Evolutionary conservation across 2,797 vertebrate species (phyloP), one percentile per base, ranked within the genome.

Genomic region (Aldrovandia affinis): DNA sequence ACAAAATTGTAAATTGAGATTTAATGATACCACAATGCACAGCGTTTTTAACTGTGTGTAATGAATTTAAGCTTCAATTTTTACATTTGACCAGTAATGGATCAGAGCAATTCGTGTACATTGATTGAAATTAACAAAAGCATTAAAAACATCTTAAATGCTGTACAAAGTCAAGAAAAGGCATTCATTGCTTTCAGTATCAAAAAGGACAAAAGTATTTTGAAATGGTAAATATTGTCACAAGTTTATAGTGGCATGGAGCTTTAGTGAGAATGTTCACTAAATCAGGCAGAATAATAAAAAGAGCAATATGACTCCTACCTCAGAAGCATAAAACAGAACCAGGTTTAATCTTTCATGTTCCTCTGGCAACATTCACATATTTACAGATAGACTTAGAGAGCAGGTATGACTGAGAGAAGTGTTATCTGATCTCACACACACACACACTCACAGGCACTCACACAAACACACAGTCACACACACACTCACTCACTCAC

Each of bases 401-500:
- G n/a, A n/a, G 12, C 12, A 50, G 47, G 47, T 36, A 70, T 36
- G 33, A 6, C 10, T 70, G 33, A 70, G 14, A 20, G 18, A 39
- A 12, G 33, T 70, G 33, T 70, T 7, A 36, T 70, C 10, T 30
- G 36, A 36, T 39, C 9, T 12, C 65, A 33, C 6, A 39, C 65
- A 70, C 30, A 68, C 10, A 1, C 7, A 25, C 15, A n/a, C 25
- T 25, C 0, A 25, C 61, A 70, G 12, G 18, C 18, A 57, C 3
- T 2, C 9, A 57, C 2, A 57, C 9, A 57, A n/a, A 14, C 55
- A 14, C 12, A 0, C 12, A 57, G 7, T 15, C 55, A n/a, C 55
- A 61, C 15, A 28, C 55, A 9, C 15, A 78, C 83, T 61, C 1
- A 85, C 81, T 33, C 83, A 57, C 79, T 81, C 59, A 81, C 86